Base-by-base conservation (phyloP, 2,113 vertebrate species). In the Melierax canorus region DNA sequence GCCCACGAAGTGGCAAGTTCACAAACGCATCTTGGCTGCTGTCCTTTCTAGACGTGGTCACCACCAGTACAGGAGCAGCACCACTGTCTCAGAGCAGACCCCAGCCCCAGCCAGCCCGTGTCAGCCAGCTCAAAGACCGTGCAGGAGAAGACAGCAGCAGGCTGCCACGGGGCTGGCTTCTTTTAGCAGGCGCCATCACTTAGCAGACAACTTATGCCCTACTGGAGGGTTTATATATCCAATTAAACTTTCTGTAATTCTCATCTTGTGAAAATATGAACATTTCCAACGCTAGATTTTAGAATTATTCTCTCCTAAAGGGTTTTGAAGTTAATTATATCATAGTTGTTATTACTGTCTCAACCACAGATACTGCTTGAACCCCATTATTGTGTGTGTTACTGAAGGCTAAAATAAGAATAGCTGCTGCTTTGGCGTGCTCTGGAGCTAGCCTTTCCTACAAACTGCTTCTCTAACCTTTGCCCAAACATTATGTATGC, bases 281-380 rank as follows among this genome's bases (percentile, higher is more conserved):
- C 78, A 45, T 94, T 95, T 86, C 50, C 91, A 72, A 81, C 0
- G 3, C 56, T 82, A 73, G 75, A 83, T 92, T 95, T 87, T 86
- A 69, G 94, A 96, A 79, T 83, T 86, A 95, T 86, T 95, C 89
- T 85, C 74, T 96, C 97, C 94, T 91, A 87, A 93, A 97, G 95
- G 86, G 87, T 93, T 94, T 76, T 88, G 73, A 91, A 95, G 94
- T 97, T 94, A 92, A 95, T 97, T 96, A 95, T 76, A 94, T 73
- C 77, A 38, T 26, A 82, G 91, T 95, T 94, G 86, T 78, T 97
- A 96, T 83, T 96, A 94, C 94, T 86, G 77, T 58, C 80, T 97
- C 81, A 90, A 58, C 77, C 89, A 82, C 62, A 43, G 84, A 76
- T 86, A 94, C 80, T 86, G 67, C 74, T 90, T 91, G 91, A 96